A percentile compares a stretch with the other conserved stretches of the same genome.
These are phyloP conservation scores for Hassar affinis DNA, from an alignment of 2,113 vertebrate genomes.

Conservation along the genomic window DNA sequence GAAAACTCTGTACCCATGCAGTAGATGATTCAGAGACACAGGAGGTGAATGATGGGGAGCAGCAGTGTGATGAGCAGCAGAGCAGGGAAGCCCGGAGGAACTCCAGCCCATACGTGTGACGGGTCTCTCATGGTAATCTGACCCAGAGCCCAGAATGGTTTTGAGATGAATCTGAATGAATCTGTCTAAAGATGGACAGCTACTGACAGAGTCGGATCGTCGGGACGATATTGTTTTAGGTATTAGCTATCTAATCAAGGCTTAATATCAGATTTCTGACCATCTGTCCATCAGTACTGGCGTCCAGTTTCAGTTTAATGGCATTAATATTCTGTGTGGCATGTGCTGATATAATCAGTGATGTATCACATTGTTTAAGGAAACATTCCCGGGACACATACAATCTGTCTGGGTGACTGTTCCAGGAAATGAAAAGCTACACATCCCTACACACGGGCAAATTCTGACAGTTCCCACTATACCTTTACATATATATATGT, in stretches of 20 bases:
- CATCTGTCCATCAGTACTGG: background rate
- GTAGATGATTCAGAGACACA: background rate
- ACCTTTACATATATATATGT: too few relatives aligned
- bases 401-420: background rate
- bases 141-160: conserved; percentile 12
- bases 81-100: conserved; percentile 33
- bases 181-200: background rate
- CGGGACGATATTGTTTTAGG: background rate
- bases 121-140: background rate
- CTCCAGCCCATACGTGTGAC: conserved; percentile 13
- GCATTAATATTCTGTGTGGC: background rate
- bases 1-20: background rate
- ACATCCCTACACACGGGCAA: too few relatives aligned
- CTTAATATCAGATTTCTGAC: background rate
- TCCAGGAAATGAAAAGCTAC: too few relatives aligned
- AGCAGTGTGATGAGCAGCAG: conserved; percentile 49
- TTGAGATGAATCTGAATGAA: too few relatives aligned
- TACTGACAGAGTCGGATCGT: background rate
- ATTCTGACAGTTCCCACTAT: too few relatives aligned
- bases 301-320: background rate
- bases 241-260: background rate
- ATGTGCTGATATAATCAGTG: background rate
- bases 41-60: conserved; percentile 32
- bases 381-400: too few relatives aligned
- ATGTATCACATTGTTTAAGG: background rate